A percentile compares a stretch with the other conserved stretches of the same genome.
These are phyloP conservation scores for Malurus alboscapulatus DNA, from an alignment of 2,113 vertebrate species.

Conservation along the genomic window DNA sequence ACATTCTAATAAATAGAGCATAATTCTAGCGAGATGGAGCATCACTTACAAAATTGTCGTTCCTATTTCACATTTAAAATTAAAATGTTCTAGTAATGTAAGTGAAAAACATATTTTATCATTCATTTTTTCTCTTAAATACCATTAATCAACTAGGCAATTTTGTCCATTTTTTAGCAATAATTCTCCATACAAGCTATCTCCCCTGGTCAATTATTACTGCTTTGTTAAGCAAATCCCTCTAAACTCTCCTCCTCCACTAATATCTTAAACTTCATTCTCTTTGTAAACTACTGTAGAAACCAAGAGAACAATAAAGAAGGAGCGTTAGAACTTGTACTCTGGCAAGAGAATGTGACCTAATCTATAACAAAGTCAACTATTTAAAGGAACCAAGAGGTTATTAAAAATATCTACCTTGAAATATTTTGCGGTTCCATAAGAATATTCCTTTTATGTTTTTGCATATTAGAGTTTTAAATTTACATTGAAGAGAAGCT, in stretches of 20 bases:
- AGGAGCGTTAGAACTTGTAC: background rate
- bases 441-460: background rate
- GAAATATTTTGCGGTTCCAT: background rate
- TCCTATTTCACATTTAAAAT: background rate
- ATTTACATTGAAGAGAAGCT: background rate
- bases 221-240: background rate
- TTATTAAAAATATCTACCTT: background rate
- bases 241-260: background rate
- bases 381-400: background rate
- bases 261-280: background rate
- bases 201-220: background rate
- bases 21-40: background rate
- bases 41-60: background rate
- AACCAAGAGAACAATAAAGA: background rate
- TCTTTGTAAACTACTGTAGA: background rate
- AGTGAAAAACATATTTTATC: background rate
- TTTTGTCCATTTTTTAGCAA: background rate
- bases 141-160: background rate
- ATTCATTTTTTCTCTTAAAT: background rate
- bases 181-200: background rate
- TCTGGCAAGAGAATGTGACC: background rate
- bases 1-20: background rate
- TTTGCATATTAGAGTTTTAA: background rate
- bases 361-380: background rate
- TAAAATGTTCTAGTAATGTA: background rate